Evolutionary conservation across 2,888 invertebrate species (phyloP), one percentile per base, ranked within the genome.

Genomic region (Thelaira solivaga): DNA sequence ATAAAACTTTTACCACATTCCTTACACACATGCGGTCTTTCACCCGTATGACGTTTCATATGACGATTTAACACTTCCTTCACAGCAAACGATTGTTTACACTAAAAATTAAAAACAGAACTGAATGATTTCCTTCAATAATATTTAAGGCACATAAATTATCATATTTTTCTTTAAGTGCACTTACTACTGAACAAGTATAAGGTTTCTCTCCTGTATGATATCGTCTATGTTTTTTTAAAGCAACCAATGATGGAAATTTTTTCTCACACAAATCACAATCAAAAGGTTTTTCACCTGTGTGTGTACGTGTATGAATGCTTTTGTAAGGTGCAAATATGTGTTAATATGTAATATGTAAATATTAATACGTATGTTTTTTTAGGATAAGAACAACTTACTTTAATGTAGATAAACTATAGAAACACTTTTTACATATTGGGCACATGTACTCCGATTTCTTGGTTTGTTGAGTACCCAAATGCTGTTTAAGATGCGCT

Each of bases 11-110:
- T 93, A 8, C 91, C 92, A 85, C 96, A 96, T 82, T 86, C 90
- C 84, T 55, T 88, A 81, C 82, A 89, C 5, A 83, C 83, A 81
- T 89, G 89, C 1, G 88, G 88, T 18, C 86, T 84, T 57, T 89
- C 88, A 2, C 89, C 88, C 0, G 89, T 89, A 85, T 94, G 94
- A 0, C 93, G 93, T 81, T 93, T 90, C 83, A 93, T 91, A 86
- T 95, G 94, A 2, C 95, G 92, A 82, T 94, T 94, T 82, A 95
- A 90, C 69, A 96, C 96, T 86, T 96, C 96, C 83, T 95, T 93
- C 0, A 96, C 95, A 62, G 93, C 93, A 84, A 96, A 96, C 64
- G 91, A 92, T 86, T 93, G 93, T 39, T 91, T 91, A 83, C 96
- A 96, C 94, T 95, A 45, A 43, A 62, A 57, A 80, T 51, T 13